These are phyloP conservation scores for Rhyacophila evoluta DNA, from an alignment of 2,888 invertebrate genomes.

Conservation along the genomic window DNA sequence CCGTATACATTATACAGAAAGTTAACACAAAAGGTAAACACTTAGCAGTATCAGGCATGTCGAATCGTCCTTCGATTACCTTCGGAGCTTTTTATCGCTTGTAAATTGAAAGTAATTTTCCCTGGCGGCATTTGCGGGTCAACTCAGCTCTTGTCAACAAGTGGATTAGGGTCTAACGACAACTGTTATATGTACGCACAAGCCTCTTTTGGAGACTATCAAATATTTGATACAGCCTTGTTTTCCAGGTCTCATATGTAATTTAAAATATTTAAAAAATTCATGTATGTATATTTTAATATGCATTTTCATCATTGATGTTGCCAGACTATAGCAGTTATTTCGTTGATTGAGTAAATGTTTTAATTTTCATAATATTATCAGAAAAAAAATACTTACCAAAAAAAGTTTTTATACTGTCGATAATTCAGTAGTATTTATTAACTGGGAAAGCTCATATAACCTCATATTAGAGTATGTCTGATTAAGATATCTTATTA, in stretches of 20 bases:
- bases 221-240: slow-evolving; percentile 14
- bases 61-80: slow-evolving; percentile 24
- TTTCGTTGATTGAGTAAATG: too few relatives aligned
- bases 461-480: too few relatives aligned
- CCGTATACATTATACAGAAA: not conserved
- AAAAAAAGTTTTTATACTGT: too few relatives aligned
- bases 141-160: slow-evolving; percentile 24
- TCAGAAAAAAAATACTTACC: too few relatives aligned
- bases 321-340: too few relatives aligned
- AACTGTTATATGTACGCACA: not conserved
- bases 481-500: too few relatives aligned
- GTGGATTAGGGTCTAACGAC: slow-evolving; percentile 24
- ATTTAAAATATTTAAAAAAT: too few relatives aligned
- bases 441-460: too few relatives aligned
- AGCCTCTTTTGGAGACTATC: not conserved
- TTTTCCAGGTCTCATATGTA: not conserved
- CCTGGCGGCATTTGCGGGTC: slow-evolving; percentile 7
- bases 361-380: too few relatives aligned
- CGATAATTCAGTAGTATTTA: too few relatives aligned
- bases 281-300: too few relatives aligned
- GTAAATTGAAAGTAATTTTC: slow-evolving; percentile 24
- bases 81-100: slow-evolving; percentile 20
- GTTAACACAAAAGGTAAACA: slow-evolving; percentile 22
- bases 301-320: too few relatives aligned
- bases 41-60: slow-evolving; percentile 7